Evolutionary conservation across 2,113 vertebrate species (phyloP).

Genomic region (Glaucidium brasilianum): DNA sequence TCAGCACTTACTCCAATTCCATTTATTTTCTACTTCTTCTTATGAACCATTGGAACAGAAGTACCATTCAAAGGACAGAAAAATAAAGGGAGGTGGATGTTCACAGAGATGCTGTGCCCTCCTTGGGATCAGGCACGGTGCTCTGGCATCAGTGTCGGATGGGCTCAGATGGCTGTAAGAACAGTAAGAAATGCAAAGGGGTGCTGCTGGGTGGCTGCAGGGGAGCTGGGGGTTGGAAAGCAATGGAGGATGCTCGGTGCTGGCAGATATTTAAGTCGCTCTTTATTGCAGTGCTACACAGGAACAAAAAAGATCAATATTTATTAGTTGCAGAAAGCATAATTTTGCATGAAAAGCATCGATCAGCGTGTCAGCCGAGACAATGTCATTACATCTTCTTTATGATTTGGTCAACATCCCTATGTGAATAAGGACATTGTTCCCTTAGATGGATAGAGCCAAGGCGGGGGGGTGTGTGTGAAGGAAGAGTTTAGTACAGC

Average conservation of each 20-base stretch:
- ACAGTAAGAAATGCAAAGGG: neutral
- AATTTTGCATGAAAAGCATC: conserved; percentile 64
- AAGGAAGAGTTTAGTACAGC: neutral
- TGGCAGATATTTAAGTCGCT: neutral
- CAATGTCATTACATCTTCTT: conserved; percentile 35
- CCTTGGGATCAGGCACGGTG: neutral
- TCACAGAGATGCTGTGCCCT: neutral
- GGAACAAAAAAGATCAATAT: conserved; percentile 55
- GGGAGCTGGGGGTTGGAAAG: neutral
- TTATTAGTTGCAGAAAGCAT: conserved; percentile 67
- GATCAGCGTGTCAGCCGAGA: conserved; percentile 19
- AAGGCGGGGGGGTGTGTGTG: neutral
- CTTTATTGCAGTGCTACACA: conserved; percentile 48
- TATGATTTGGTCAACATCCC: neutral
- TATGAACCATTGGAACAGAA: neutral
- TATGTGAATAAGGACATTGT: neutral
- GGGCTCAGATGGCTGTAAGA: neutral
- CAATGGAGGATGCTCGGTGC: neutral
- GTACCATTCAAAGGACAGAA: neutral
- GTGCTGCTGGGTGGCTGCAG: neutral
- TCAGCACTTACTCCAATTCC: neutral
- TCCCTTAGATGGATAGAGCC: neutral
- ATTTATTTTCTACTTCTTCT: neutral
- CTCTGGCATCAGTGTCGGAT: neutral
- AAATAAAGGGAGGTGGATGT: neutral